These are phyloP conservation scores for Laspeyria flexula DNA, from an alignment of 2,888 invertebrate genomes.

Conservation along the genomic window DNA sequence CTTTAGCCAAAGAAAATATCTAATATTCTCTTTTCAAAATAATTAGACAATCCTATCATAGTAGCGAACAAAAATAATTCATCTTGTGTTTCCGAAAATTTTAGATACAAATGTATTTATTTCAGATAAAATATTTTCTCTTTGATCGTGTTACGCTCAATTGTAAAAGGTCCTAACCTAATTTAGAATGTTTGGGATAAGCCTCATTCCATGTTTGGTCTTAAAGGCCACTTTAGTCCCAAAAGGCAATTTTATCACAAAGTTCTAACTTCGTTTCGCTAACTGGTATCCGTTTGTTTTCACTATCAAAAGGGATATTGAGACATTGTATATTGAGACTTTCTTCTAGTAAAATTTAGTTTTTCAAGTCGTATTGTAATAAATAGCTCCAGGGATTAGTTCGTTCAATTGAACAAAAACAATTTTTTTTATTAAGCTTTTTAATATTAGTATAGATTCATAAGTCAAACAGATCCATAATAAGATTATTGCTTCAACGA, in stretches of 20 bases:
- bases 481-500: too few species aligned
- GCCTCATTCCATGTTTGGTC: conserved; percentile 9
- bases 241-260: conserved; percentile 16
- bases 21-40: too few species aligned
- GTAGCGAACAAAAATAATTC: neutral
- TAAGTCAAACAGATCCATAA: too few species aligned
- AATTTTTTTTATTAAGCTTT: too few species aligned
- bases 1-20: too few species aligned
- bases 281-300: conserved; percentile 24
- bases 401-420: too few species aligned
- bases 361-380: too few species aligned
- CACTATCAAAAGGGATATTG: neutral
- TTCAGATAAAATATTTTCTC: conserved; percentile 3
- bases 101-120: neutral
- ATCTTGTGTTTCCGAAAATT: neutral
- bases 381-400: too few species aligned
- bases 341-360: too few species aligned
- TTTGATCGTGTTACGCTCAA: conserved; percentile 7
- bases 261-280: conserved; percentile 23
- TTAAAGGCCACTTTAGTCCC: conserved; percentile 9
- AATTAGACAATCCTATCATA: neutral
- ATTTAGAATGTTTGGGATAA: conserved; percentile 14
- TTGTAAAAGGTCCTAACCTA: conserved; percentile 14
- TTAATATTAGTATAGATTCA: too few species aligned
- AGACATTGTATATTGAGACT: too few species aligned